Evolutionary conservation across 2,888 invertebrate genomes (phyloP), one percentile per base, ranked within the genome.

Genomic region (Mimumesa dahlbomi): DNA sequence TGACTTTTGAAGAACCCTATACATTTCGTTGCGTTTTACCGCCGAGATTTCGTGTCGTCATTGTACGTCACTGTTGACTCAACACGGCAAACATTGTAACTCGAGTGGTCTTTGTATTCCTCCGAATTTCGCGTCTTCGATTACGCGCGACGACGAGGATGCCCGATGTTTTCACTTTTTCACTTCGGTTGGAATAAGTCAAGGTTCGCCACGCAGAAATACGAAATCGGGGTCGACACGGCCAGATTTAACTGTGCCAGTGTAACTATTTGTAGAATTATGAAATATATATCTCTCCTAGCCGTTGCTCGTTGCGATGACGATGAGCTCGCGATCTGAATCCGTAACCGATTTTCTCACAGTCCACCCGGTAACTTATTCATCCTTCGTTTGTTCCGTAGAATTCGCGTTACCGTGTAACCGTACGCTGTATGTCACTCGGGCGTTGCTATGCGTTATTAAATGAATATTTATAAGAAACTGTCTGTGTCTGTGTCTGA

Each of bases 201-300:
- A 78, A 81, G 79, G 76, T 74, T 81, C 61, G 56, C 31, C 43
- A 25, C 53, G 73, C 53, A 48, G 49, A 71, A 67, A 70, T 52
- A 50, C 43, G 62, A 73, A 78, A 80, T 74, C 46, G 75, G 42
- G 79, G 79, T 66, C 79, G 66, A 2, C 64, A 22, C 21, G 29
- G 61, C 58, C 61, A 45, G 58, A 80, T 75, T 78, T 78, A 80
- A 68, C 73, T 34, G 63, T 50, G 58, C 52, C 61, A 56, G 53
- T 50, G 61, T 65, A 70, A 73, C 81, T 84, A 82, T 84, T 84
- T 80, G 74, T 66, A 75, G 79, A 74, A 73, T 69, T 78, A 78
- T 73, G 75, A 82, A 76, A 78, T 75, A 68, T 73, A 43, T 48
- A n/a, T n/a, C n/a, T n/a, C 34, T 66, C 42, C 62, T 58, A 50